Conservation (phyloP, 2,113 vertebrate genomes). For the Macroglossus sobrinus region DNA sequence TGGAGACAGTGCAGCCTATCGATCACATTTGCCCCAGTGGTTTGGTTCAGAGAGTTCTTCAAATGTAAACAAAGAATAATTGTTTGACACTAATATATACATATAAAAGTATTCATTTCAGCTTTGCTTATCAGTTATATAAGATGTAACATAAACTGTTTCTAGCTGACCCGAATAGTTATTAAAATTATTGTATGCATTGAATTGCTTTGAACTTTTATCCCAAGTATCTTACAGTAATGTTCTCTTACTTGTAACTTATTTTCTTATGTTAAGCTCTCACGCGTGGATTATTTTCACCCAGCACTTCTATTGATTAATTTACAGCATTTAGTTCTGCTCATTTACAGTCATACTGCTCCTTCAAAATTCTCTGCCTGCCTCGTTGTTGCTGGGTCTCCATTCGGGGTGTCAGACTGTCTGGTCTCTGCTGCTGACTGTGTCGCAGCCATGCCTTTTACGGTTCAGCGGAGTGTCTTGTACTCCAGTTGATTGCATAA, state of each 20-base stretch:
- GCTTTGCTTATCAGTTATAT: neutral
- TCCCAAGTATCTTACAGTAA: neutral
- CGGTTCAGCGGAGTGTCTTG: neutral
- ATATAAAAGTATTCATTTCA: neutral
- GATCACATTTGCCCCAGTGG: neutral
- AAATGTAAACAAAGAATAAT: neutral
- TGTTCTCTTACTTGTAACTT: neutral
- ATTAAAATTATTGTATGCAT: neutral
- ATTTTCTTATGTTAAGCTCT: neutral
- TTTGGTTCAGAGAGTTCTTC: neutral
- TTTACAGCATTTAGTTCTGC: neutral
- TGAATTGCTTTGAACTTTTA: neutral
- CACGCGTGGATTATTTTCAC: neutral
- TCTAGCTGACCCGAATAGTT: neutral
- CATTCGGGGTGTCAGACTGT: neutral
- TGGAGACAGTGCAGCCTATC: neutral
- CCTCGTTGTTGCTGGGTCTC: neutral
- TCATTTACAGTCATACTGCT: neutral
- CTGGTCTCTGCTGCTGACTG: neutral
- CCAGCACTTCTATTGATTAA: neutral
- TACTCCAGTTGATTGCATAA: neutral
- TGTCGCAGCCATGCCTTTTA: neutral
- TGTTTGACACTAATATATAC: neutral
- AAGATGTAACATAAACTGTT: neutral
- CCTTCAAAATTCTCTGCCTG: neutral